Base-by-base conservation (phyloP, 1,140 invertebrate genomes). In the Thalassaphorura encarpata region DNA sequence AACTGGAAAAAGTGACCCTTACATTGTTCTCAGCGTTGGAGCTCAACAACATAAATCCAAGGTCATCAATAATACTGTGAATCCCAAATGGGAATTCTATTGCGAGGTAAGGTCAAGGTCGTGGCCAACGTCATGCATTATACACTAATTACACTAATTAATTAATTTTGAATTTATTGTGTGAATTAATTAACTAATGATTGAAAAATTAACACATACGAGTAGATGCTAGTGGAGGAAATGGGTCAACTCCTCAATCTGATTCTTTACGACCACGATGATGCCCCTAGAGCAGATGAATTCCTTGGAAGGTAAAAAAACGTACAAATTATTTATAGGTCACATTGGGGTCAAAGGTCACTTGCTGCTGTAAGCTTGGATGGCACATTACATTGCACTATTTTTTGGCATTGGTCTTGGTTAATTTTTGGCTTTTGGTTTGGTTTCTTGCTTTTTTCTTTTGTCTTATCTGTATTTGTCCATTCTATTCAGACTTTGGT, bases 1-100 rank as follows among this genome's bases (percentile, higher is more conserved):
- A 68, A 92, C 92, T 75, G 89, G 89, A 65, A 96, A 96, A 74
- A 94, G 89, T 2, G 93, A 97, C 77, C 93, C 93, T 3, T 97
- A 97, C 72, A 84, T 85, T 24, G 80, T 93, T 47, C 78, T 93
- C 65, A 83, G 79, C 63, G 85, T 95, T 46, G 90, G 90, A 45
- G 83, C 89, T 1, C 84, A 91, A 72, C 83, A 86, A 71, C 93
- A 88, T 70, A 83, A 83, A 67, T 96, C 92, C 0, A 80, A 81
- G 66, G 87, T 85, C 8, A 93, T 96, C 63, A 83, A 91, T 66
- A 94, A 93, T 70, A 88, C 84, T 56, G 79, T 96, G 13, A 85
- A 90, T 76, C 93, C 93, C 16, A 85, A 87, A 65, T 97, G 93
- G 93, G 87, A 93, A 69, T 91, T 75, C 71, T 87, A 85, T 83